Evolutionary conservation across 2,888 invertebrate genomes (phyloP).

Genomic region (Parascotia fuliginaria): DNA sequence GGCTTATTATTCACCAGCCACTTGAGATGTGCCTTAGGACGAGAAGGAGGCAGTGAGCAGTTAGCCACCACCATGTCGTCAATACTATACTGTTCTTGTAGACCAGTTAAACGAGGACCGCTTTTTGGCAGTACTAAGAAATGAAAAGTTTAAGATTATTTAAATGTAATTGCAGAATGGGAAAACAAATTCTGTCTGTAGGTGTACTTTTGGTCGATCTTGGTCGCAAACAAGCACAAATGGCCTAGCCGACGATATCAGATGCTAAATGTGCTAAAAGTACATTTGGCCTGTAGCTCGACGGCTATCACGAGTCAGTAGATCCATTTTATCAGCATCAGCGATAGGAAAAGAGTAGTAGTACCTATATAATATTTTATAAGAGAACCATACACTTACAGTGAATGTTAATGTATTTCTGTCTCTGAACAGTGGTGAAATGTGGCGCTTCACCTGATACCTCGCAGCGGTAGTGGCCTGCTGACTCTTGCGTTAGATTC

Average conservation of each 20-base stretch:
- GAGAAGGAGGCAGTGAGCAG: conserved; percentile 92
- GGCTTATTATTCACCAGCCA: conserved; percentile 94
- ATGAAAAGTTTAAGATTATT: neutral
- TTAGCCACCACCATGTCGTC: conserved; percentile 91
- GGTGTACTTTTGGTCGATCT: no score
- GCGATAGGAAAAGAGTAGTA: no score
- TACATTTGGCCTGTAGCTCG: no score
- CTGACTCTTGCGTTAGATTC: conserved; percentile 75
- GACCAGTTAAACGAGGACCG: conserved; percentile 92
- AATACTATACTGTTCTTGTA: conserved; percentile 90
- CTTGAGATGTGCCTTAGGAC: conserved; percentile 91
- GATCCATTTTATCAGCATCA: no score
- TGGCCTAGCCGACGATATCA: no score
- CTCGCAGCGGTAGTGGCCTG: conserved; percentile 83
- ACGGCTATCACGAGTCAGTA: no score
- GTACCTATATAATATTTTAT: no score
- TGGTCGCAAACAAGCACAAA: no score
- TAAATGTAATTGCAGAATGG: no score
- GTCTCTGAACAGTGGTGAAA: conserved; percentile 71
- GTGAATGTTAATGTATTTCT: conserved; percentile 75
- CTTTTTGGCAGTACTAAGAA: conserved; percentile 90
- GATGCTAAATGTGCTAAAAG: no score
- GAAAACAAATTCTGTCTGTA: no score
- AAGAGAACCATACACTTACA: conserved; percentile 59
- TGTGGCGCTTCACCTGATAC: conserved; percentile 84